Evolutionary conservation across 2,888 invertebrate species (phyloP).

Genomic region (Electrophaes corylata): DNA sequence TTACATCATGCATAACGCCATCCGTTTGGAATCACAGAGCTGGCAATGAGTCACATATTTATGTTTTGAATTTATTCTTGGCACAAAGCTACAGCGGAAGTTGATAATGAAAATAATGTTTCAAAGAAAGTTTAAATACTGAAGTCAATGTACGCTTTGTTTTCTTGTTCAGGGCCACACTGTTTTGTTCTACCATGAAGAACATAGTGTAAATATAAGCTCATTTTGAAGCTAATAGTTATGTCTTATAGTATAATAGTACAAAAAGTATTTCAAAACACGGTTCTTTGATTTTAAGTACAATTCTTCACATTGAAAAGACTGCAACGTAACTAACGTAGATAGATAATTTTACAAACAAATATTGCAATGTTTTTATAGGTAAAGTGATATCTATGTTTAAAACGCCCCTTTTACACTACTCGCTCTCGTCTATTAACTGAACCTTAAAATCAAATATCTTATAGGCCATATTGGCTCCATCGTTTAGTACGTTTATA

Average conservation of each 20-base stretch:
- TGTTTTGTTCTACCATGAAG: not conserved
- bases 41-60: conserved; percentile 56
- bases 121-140: conserved; percentile 44
- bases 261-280: not conserved
- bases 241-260: no score
- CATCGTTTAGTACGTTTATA: not conserved
- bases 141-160: conserved; percentile 52
- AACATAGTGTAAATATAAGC: not conserved
- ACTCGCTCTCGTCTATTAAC: not conserved
- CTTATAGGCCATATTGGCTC: no score
- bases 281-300: no score
- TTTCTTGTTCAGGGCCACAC: conserved; percentile 21
- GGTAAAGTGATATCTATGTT: not conserved
- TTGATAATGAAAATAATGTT: conserved; percentile 49
- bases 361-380: not conserved
- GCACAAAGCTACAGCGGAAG: conserved; percentile 59
- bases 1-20: conserved; percentile 49
- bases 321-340: not conserved
- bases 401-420: not conserved
- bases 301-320: no score
- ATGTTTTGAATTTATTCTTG: conserved; percentile 55
- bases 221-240: not conserved
- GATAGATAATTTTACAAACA: not conserved
- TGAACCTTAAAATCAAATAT: no score
- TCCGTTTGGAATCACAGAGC: conserved; percentile 42